phyloP scores from a whole-genome alignment of 2,888 invertebrate genomes.

The Arge pagana region DNA sequence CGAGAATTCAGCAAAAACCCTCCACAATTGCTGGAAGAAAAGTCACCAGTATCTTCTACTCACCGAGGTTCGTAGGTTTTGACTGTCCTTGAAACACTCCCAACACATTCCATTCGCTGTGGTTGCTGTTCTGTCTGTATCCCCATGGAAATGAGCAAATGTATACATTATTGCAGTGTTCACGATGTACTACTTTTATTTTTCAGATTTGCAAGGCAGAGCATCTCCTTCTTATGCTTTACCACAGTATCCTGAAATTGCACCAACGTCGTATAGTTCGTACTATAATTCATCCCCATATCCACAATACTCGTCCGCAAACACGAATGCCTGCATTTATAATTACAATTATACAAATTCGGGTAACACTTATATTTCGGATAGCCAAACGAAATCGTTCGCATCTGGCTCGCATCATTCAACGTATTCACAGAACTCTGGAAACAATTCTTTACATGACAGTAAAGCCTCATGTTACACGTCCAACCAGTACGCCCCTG shows the following conservation, averaged over 20 bases:
- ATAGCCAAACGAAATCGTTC: constrained; percentile 35
- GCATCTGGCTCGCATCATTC: constrained; percentile 40
- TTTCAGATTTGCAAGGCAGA: constrained; percentile 49
- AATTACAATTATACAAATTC: constrained; percentile 52
- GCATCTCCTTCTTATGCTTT: constrained; percentile 49
- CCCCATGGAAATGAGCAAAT: no score
- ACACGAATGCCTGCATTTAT: constrained; percentile 44
- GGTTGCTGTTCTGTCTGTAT: no score
- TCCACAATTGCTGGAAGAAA: constrained; percentile 58
- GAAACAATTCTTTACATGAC: constrained; percentile 36
- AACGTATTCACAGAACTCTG: constrained; percentile 36
- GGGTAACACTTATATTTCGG: constrained; percentile 35
- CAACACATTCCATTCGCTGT: no score
- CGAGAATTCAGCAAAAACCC: constrained; percentile 75
- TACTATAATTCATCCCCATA: constrained; percentile 49
- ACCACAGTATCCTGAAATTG: constrained; percentile 47
- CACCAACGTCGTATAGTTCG: constrained; percentile 48
- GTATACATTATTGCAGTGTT: no score
- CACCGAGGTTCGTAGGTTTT: constrained; percentile 43
- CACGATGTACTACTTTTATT: no score
- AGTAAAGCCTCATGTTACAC: constrained; percentile 42
- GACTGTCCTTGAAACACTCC: background rate
- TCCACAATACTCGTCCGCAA: constrained; percentile 48
- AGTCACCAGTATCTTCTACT: constrained; percentile 42
- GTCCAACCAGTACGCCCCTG: constrained; percentile 42